Evolutionary conservation across 2,797 vertebrate genomes (phyloP), one percentile per base, ranked within the genome.

Genomic region (Ctenopoma multispine): DNA sequence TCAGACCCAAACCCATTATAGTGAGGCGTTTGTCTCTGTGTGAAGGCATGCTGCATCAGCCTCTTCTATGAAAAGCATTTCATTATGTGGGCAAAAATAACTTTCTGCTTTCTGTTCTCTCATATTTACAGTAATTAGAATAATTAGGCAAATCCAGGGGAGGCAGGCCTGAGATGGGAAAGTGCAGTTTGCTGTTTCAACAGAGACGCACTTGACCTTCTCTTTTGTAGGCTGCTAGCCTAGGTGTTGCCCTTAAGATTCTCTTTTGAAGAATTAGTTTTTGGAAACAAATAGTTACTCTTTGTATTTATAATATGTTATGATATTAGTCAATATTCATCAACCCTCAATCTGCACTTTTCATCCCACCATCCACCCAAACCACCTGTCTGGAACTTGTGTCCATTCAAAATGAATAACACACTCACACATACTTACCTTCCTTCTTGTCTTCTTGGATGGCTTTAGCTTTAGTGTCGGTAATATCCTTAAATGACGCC

Each of bases 401-500:
- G 29, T 63, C 23, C 5, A 29, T 63, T 63, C 15, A 61, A 49
- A 21, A 47, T 20, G 23, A 51, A 18, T 23, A 43, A 10, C 11
- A 17, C 17, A 11, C 54, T 15, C 43, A 59, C 62, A 69, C 58
- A 60, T 20, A 95, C 96, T 54, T 87, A 99, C 98, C 97, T 95
- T 98, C 97, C 78, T 94, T 98, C 92, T 96, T 98, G 80, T 97
- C 98, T 85, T 97, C 97, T 72, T 95, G 94, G 87, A 95, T 90
- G 87, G 95, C 90, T 94, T 97, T 98, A 92, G 84, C 95, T 94
- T 98, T 99, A 41, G 96, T 97, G 87, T 97, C 97, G 5, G 97
- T 98, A 91, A 98, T 95, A 80, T 99, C 97, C 89, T 99, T 99
- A 92, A 99, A 99, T 40, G 98, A 99, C 53, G 97, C 95, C 92